phyloP scores from a whole-genome alignment of 2,888 invertebrate species.

The Hirtodrosophila duncani region DNA sequence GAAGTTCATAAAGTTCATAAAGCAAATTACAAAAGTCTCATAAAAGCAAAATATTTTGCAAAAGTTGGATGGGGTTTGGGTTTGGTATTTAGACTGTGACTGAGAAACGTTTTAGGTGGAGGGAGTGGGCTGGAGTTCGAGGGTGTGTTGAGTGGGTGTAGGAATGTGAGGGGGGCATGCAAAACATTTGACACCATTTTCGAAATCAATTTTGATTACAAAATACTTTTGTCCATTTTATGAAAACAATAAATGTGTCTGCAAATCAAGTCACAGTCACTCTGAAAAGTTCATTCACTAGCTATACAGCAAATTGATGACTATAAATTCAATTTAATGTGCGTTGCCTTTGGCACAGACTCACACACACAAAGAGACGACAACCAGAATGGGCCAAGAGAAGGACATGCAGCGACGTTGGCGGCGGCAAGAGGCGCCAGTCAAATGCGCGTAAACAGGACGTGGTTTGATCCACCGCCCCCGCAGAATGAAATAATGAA shows the following conservation, averaged over 20 bases:
- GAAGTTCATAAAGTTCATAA: constrained; percentile 69
- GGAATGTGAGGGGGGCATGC: background rate
- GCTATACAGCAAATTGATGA: constrained; percentile 72
- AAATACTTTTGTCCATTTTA: constrained; percentile 67
- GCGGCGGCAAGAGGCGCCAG: constrained; percentile 14
- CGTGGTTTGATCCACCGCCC: too few species aligned
- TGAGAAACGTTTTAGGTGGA: too few species aligned
- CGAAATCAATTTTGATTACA: constrained; percentile 68
- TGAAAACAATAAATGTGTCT: constrained; percentile 66
- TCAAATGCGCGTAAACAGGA: constrained; percentile 6
- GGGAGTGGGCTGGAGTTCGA: background rate
- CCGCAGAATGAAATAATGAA: too few species aligned
- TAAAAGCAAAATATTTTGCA: constrained; percentile 55
- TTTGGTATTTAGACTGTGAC: too few species aligned
- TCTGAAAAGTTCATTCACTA: constrained; percentile 70
- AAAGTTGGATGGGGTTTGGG: background rate
- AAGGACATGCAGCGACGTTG: background rate
- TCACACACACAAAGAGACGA: constrained; percentile 5
- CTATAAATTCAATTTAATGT: constrained; percentile 75
- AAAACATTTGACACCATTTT: constrained; percentile 55
- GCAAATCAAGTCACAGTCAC: constrained; percentile 56
- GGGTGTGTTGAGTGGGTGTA: background rate
- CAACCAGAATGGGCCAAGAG: background rate
- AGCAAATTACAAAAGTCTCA: constrained; percentile 64
- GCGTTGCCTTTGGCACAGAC: constrained; percentile 50